Evolutionary conservation across 2,797 vertebrate genomes (phyloP).

Genomic region (Propithecus deckenii): DNA sequence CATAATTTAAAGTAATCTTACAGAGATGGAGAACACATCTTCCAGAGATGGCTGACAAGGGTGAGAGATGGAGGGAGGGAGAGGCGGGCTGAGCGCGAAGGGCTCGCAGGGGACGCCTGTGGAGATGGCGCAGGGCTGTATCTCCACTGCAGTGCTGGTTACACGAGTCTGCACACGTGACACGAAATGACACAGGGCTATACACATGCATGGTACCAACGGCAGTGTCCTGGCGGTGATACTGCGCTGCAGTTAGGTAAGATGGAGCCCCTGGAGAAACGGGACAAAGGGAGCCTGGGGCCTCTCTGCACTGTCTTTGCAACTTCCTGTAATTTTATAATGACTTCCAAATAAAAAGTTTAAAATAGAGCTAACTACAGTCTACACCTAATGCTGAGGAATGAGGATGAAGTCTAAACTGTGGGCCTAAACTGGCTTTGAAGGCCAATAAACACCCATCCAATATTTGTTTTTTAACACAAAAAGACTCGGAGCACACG

Average conservation of each 20-base stretch:
- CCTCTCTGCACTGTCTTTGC: background rate
- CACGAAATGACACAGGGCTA: fast-evolving
- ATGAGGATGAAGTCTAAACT: background rate
- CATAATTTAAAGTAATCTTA: background rate
- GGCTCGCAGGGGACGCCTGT: fast-evolving
- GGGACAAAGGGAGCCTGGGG: fast-evolving
- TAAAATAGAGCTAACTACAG: background rate
- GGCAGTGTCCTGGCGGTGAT: background rate
- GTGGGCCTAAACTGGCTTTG: background rate
- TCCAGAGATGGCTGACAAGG: too few species aligned
- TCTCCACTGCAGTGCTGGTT: background rate
- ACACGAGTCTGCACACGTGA: background rate
- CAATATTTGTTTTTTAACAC: too few species aligned
- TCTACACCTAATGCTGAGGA: background rate
- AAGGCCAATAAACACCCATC: background rate
- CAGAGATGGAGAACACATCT: background rate
- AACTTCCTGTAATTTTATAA: background rate
- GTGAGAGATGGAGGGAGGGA: too few species aligned
- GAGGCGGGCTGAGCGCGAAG: fast-evolving
- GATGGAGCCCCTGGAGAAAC: too few species aligned
- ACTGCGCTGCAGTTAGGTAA: too few species aligned
- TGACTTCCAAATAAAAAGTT: background rate
- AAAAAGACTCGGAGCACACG: background rate
- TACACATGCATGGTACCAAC: fast-evolving
- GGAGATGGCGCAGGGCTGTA: background rate